Base-by-base conservation (phyloP, 2,888 invertebrate species). In the Pharmacophagus antenor region DNA sequence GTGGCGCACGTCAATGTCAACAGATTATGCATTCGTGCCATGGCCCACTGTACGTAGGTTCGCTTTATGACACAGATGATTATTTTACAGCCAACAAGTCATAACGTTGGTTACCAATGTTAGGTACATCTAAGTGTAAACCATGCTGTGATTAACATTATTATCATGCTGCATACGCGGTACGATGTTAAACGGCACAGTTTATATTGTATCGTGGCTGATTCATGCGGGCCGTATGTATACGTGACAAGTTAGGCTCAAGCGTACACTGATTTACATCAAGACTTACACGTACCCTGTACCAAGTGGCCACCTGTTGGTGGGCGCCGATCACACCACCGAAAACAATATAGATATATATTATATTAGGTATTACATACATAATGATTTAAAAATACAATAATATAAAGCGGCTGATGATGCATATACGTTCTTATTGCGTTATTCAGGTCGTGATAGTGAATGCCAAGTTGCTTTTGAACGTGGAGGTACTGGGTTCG, bases 291-390 rank as follows among this genome's bases (percentile, higher is more conserved):
- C 96, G 93, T 96, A 96, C 96, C 96, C 95, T 94, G 94, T 94
- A 96, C 96, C 96, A 96, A 92, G 95, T 94, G 91, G 96, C 95
- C 94, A 96, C 96, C 96, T 96, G 93, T 80, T 41, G 42, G 84
- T 78, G 84, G 74, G 71, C 79, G 80, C 74, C 78, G 77, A 79
- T 78, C 77, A 76, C 88, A 80, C 85, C 88, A 90, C 89, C 88
- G 89, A 88, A 89, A 89, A 89, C 88, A 88, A 88, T 84, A 85
- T 84, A 85, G 81, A 83, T 81, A 81, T 70, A 79, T 80, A 76
- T 69, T 70, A 72, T 72, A 72, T 66, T 68, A 65, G 66, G 66
- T 56, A 65, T 62, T 54, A 62, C 21, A n/a, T 44, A 44, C 18
- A 44, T 44, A 44, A 18, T 44, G n/a, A 44, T 18, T 18, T 44